Conservation (phyloP, 2,797 vertebrate species). For the Champsocephalus esox region DNA sequence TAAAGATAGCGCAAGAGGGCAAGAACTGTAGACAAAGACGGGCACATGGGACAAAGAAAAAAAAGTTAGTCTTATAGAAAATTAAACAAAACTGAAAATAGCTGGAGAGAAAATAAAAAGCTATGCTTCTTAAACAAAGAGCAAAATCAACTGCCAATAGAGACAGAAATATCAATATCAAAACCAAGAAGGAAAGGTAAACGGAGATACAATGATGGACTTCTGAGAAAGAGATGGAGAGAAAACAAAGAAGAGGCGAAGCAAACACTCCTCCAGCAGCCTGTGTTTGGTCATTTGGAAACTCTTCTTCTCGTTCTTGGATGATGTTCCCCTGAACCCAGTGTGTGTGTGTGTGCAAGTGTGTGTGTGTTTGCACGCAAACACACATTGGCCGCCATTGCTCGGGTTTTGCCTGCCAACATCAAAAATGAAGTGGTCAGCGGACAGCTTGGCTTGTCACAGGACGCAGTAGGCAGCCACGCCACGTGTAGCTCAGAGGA, state of each 20-base stretch:
- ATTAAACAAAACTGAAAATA: conserved; percentile 37
- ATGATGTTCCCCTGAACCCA: conserved; percentile 63
- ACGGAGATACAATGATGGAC: conserved; percentile 61
- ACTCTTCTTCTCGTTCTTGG: conserved; percentile 64
- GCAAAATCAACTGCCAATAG: conserved; percentile 37
- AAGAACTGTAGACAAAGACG: conserved; percentile 23
- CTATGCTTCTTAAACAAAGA: conserved; percentile 43
- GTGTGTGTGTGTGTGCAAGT: conserved; percentile 24
- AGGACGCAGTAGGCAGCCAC: conserved; percentile 71
- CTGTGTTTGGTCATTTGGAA: conserved; percentile 79
- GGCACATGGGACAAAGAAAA: conserved; percentile 24
- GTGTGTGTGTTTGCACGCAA: conserved; percentile 1
- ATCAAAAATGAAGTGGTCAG: conserved; percentile 83
- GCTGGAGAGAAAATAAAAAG: conserved; percentile 7
- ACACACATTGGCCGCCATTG: conserved; percentile 37
- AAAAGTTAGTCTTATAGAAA: conserved; percentile 13
- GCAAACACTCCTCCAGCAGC: conserved; percentile 71
- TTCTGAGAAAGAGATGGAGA: conserved; percentile 48
- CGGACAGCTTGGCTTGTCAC: conserved; percentile 82
- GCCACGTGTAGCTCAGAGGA: conserved; percentile 81
- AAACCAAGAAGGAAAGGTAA: conserved; percentile 41
- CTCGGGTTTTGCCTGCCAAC: conserved; percentile 64
- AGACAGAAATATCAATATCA: conserved; percentile 58
- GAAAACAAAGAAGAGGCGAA: conserved; percentile 68
- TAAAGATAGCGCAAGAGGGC: neutral